Evolutionary conservation across 2,113 vertebrate species (phyloP), one percentile per base, ranked within the genome.

Genomic region (Gymnocephalus cernua): DNA sequence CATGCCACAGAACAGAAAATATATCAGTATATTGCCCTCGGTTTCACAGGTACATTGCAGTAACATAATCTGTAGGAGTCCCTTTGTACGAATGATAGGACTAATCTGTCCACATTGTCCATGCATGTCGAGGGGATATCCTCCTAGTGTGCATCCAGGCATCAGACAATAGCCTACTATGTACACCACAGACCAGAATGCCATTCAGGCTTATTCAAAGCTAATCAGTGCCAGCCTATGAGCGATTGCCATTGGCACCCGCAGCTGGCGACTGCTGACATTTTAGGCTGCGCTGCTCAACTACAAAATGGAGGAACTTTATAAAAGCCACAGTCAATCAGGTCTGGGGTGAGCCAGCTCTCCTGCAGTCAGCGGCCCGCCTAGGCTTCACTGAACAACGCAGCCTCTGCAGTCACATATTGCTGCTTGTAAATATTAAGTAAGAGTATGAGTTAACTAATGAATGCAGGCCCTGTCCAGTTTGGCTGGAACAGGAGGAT

Each of bases 341-440:
- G 78, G 71, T 77, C 66, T 1, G 51, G 79, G 77, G 75, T 62
- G 32, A 81, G 86, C 82, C 79, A 87, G 84, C 89, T 83, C 88
- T 89, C 81, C 91, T 84, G 80, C 82, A 89, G 85, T 54, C 57
- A 54, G 25, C 25, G 7, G 54, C 57, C 29, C 6, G 41, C 9
- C 25, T 87, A 65, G 58, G 29, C 77, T 58, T 58, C n/a, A 25
- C 68, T 88, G 87, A 74, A 73, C 71, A 68, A 15, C 63, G 50
- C 5, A 21, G 80, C 69, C 86, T 83, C 85, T 75, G 58, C 79
- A 88, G 74, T 50, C 85, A 69, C 59, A 88, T 87, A 80, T 83
- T n/a, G 48, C 56, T 72, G 77, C 87, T 91, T 91, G 88, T 92
- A 91, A 93, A 91, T 84, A 88, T 92, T 90, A 93, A 90, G 83